These are phyloP conservation scores for Diplolepis rosae DNA, from an alignment of 2,888 invertebrate genomes.

Conservation along the genomic window DNA sequence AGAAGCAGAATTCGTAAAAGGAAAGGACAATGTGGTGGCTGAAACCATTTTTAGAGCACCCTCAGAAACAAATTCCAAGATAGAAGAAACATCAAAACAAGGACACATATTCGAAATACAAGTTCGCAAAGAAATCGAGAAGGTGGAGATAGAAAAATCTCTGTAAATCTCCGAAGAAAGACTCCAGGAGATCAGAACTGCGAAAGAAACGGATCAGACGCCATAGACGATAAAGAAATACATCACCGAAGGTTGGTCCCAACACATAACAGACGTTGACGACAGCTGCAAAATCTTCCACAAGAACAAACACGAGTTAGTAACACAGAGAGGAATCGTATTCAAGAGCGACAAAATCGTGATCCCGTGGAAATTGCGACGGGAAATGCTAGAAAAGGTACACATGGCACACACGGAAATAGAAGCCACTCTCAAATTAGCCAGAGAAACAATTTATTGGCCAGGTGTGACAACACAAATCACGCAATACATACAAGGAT, in stretches of 20 bases:
- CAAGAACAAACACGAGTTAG: slow-evolving; percentile 37
- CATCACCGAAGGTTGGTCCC: slow-evolving; percentile 51
- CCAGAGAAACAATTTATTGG: slow-evolving; percentile 41
- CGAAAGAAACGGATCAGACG: slow-evolving; percentile 18
- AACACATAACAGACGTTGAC: slow-evolving; percentile 36
- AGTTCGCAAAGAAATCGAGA: background rate
- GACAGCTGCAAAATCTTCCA: slow-evolving; percentile 28
- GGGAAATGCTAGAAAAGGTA: no score
- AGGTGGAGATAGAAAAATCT: background rate
- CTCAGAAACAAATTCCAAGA: background rate
- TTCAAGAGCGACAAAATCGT: slow-evolving; percentile 35
- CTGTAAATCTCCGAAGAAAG: background rate
- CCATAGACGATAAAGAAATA: slow-evolving; percentile 39
- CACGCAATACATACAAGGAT: slow-evolving; percentile 32
- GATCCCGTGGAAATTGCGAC: no score
- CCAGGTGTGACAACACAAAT: slow-evolving; percentile 40
- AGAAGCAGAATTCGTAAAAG: slow-evolving; percentile 16
- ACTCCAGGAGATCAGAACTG: slow-evolving; percentile 1
- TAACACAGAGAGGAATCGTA: slow-evolving; percentile 23
- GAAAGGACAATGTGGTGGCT: slow-evolving; percentile 27
- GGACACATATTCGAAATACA: background rate
- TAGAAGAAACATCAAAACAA: background rate
- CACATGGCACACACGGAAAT: slow-evolving; percentile 43
- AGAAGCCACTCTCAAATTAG: slow-evolving; percentile 37
- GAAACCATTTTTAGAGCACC: slow-evolving; percentile 29